Percentiles rank a stretch among this genome's conserved stretches.
Evolutionary conservation across 2,888 invertebrate genomes (phyloP).

Genomic region (Sphecodes monilicornis): DNA sequence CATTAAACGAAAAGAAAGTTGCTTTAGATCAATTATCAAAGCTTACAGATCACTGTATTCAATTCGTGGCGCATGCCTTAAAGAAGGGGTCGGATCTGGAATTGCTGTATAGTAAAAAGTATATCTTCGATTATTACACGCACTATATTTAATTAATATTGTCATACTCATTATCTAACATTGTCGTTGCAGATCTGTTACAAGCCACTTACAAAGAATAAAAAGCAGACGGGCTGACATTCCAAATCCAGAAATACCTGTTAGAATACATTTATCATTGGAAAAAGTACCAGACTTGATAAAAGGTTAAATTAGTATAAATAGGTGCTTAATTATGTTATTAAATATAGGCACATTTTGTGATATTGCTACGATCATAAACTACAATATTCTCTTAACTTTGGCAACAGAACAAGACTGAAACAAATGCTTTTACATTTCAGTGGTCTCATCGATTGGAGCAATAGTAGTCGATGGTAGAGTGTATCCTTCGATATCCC

Average conservation of each 20-base stretch:
- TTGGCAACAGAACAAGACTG: not conserved
- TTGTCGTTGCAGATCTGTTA: slow-evolving; percentile 81
- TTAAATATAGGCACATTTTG: slow-evolving; percentile 42
- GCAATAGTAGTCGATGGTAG: slow-evolving; percentile 94
- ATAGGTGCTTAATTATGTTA: slow-evolving; percentile 53
- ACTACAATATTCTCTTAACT: slow-evolving; percentile 14
- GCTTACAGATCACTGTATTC: slow-evolving; percentile 95
- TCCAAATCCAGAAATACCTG: slow-evolving; percentile 95
- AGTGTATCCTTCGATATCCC: slow-evolving; percentile 87
- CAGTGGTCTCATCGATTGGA: slow-evolving; percentile 91
- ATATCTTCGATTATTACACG: slow-evolving; percentile 75
- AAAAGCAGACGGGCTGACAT: slow-evolving; percentile 94
- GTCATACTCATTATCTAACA: slow-evolving; percentile 9
- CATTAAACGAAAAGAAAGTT: slow-evolving; percentile 93
- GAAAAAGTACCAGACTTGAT: slow-evolving; percentile 93
- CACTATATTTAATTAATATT: not conserved
- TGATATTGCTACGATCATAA: slow-evolving; percentile 21
- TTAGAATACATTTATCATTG: slow-evolving; percentile 91
- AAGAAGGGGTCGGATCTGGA: slow-evolving; percentile 94
- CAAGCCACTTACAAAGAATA: slow-evolving; percentile 91
- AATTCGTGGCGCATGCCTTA: slow-evolving; percentile 92
- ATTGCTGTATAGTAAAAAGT: slow-evolving; percentile 92
- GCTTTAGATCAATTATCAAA: slow-evolving; percentile 92
- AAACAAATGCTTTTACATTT: slow-evolving; percentile 59
- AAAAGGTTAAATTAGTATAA: slow-evolving; percentile 86